Base-by-base conservation (phyloP, 2,797 vertebrate species). In the Paedocypris micromegethes region DNA sequence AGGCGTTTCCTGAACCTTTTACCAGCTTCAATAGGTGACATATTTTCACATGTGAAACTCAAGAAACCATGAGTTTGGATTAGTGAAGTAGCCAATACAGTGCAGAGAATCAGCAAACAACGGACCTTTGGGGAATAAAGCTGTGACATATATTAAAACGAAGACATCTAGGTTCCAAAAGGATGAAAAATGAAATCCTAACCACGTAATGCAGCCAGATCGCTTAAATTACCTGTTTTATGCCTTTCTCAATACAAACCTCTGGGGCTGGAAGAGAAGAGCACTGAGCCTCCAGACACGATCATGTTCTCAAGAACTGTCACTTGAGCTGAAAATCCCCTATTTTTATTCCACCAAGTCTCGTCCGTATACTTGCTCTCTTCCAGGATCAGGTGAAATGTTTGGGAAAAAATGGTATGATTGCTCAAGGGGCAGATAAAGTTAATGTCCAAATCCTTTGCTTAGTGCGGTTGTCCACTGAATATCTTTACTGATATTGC, bases 281-380 rank as follows among this genome's bases (percentile, higher is more conserved):
- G 57, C 60, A 66, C 70, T 74, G 54, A 48, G 80, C 81, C 84
- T 63, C 53, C 53, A 84, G 83, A 80, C 79, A 61, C 64, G 78
- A 84, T 79, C 76, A 74, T 77, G 80, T 83, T 87, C 83, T 87
- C 80, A 86, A 78, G 73, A 80, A 70, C 81, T 87, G 81, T 82
- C 84, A 84, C 82, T 82, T 84, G 82, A 82, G 79, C 85, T 86
- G 79, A 81, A 79, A 84, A 84, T 80, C 76, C 70, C 79, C 82
- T 83, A 39, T 70, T 56, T 74, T 70, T 66, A 82, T 87, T 86
- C 86, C 85, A 81, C 82, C 88, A 83, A 84, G 85, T 82, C 86
- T 73, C 53, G 37, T 76, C 23, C 23, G 23, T 23, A 23, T 23
- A 23, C 23, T 23, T 23, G 23, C 23, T 23, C 23, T 23, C 23